Base-by-base conservation (phyloP, 2,797 vertebrate species). In the Hyperoplus immaculatus region DNA sequence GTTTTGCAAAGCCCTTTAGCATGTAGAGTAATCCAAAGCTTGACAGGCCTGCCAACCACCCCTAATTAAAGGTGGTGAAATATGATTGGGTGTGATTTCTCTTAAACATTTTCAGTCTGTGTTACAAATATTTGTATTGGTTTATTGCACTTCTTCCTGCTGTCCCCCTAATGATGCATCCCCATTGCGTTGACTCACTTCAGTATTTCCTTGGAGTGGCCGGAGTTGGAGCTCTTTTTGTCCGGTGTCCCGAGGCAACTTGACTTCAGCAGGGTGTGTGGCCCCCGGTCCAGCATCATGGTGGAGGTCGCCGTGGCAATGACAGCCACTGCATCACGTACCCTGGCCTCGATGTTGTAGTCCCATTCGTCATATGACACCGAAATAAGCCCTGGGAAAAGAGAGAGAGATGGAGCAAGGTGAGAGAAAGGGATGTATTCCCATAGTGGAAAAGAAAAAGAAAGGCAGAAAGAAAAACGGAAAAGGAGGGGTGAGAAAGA, bases 341-440 rank as follows among this genome's bases (percentile, higher is more conserved):
- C 97, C 87, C 98, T 96, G 89, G 97, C 97, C 89, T 98, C 97
- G 87, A 98, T 97, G 90, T 97, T 97, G 3, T 99, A 99, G 95
- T 99, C 98, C 98, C 98, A 99, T 91, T 99, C 98, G 62, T 99
- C 98, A 41, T 99, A 99, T 50, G 98, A 99, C 87, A 99, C 98
- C 0, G 98, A 99, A 90, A 99, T 99, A 82, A 99, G 96, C 83
- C 98, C 95, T 1, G 95, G 64, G 78, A 87, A 57, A 77, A 59
- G 39, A 56, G 71, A 49, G 73, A 53, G 69, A 75, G 75, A 70
- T 3, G 41, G 71, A 78, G 53, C 15, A 38, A 88, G 85, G 78
- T 69, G 84, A 85, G 81, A 78, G 43, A 38, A 64, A 81, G 41
- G 47, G 8, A 62, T 39, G 41, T 18, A 78, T 49, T 77, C 70